A percentile compares a stretch with the other conserved stretches of the same genome.
Evolutionary conservation across 2,797 vertebrate genomes (phyloP).

Genomic region (Lophotriccus pileatus): DNA sequence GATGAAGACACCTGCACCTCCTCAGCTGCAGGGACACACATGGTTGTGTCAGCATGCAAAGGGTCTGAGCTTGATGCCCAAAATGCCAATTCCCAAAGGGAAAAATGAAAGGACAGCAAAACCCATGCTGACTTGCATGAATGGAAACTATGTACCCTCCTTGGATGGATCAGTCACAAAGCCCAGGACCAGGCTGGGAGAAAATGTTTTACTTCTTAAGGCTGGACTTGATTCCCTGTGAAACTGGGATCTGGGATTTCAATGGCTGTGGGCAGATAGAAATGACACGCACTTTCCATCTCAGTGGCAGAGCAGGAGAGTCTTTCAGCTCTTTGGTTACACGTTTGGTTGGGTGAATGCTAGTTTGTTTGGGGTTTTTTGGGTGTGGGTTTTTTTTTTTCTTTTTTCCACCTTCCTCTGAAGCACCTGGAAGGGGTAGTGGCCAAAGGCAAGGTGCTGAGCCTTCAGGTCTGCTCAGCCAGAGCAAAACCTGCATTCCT

Average conservation of each 20-base stretch:
- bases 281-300: not conserved
- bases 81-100: not conserved
- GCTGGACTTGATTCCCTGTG: not conserved
- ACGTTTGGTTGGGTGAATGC: not conserved
- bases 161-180: not conserved
- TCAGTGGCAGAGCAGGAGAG: not conserved
- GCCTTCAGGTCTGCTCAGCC: not conserved
- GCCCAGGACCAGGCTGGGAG: not conserved
- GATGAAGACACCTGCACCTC: not conserved
- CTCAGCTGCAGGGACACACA: rapidly evolving
- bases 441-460: not conserved
- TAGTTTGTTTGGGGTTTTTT: not conserved
- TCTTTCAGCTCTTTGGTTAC: not conserved
- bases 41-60: not conserved
- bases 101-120: not conserved
- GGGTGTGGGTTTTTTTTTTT: not conserved
- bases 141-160: not conserved
- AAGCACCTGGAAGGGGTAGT: not conserved
- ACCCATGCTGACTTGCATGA: not conserved
- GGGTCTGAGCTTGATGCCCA: not conserved
- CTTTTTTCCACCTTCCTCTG: not conserved
- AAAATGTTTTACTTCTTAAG: not conserved
- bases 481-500: not conserved
- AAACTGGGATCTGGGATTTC: not conserved
- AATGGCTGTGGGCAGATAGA: not conserved